phyloP scores from a whole-genome alignment of 2,113 vertebrate genomes.

The Microcebus ravelobensis region DNA sequence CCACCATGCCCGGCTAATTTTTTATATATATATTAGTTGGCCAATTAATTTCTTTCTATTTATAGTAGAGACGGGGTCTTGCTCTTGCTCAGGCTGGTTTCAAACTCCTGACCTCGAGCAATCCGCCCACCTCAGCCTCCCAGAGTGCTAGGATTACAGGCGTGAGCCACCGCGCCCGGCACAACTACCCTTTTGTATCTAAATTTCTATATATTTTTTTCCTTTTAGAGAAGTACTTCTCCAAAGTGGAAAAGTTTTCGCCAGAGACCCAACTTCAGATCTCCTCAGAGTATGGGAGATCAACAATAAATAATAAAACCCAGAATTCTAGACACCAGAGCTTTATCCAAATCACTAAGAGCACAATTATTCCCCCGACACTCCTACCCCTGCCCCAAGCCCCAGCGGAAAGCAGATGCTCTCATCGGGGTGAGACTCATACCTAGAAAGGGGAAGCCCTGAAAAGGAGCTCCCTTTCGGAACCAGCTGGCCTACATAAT shows the following conservation, averaged over 20 bases:
- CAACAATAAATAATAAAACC: slow-evolving; percentile 22
- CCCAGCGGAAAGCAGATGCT: neutral
- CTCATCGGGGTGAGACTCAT: neutral
- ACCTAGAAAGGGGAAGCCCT: slow-evolving; percentile 8
- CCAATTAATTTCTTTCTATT: too few species aligned
- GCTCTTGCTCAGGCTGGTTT: too few species aligned
- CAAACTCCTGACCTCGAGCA: too few species aligned
- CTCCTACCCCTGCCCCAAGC: neutral
- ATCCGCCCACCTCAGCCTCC: too few species aligned
- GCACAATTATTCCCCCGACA: neutral
- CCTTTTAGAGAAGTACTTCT: neutral
- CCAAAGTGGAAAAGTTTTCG: neutral
- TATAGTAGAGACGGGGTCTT: too few species aligned
- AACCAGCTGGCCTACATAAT: neutral
- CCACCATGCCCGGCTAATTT: too few species aligned
- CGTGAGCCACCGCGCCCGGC: too few species aligned
- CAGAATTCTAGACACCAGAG: slow-evolving; percentile 18
- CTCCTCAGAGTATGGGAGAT: neutral
- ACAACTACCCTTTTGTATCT: slow-evolving; percentile 30
- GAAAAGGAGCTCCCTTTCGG: neutral
- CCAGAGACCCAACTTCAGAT: neutral
- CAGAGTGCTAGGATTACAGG: too few species aligned
- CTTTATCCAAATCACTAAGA: neutral
- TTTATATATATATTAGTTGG: too few species aligned
- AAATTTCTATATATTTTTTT: neutral